Base-by-base conservation (phyloP, 1,140 invertebrate species). In the Tachypleus tridentatus region DNA sequence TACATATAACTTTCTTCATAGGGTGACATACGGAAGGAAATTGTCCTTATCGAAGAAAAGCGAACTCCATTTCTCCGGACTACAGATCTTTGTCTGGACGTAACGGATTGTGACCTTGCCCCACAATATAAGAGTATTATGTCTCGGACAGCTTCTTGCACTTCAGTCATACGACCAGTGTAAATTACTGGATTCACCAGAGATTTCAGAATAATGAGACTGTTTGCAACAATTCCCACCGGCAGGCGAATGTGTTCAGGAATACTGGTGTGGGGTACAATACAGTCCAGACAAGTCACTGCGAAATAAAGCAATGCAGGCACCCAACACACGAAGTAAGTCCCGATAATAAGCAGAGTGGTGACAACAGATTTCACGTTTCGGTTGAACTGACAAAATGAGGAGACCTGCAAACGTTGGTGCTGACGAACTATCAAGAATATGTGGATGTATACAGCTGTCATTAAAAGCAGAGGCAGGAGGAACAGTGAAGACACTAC, bases 121-220 rank as follows among this genome's bases (percentile, higher is more conserved):
- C 29, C 29, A 29, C 29, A 29, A 29, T 29, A 29, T 29, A 29
- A 29, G 29, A 29, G 29, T 29, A 29, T 2, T 29, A 29, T 2
- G 29, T 29, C 29, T 29, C 29, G 29, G 29, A 73, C 29, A 2
- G 72, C 70, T 7, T 50, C 50, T 56, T 68, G 80, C 57, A 85
- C 83, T 65, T 86, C 84, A 50, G 79, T 78, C 79, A 87, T 85
- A 59, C 86, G 73, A 3, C 83, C 80, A 4, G 84, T 83, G 71
- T 87, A 87, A 54, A 87, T 86, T 57, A 87, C 82, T 0, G 85
- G 85, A 74, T 87, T 85, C 49, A 81, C 77, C 6, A 85, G 70
- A 29, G 83, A 82, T 71, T 87, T 87, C 10, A 84, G 70, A 7
- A 86, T 80, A 10, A 86, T 74, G 5, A 87, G 74, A 5, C 75